phyloP scores from a whole-genome alignment of 2,888 invertebrate species.

The Beris morrisii region DNA sequence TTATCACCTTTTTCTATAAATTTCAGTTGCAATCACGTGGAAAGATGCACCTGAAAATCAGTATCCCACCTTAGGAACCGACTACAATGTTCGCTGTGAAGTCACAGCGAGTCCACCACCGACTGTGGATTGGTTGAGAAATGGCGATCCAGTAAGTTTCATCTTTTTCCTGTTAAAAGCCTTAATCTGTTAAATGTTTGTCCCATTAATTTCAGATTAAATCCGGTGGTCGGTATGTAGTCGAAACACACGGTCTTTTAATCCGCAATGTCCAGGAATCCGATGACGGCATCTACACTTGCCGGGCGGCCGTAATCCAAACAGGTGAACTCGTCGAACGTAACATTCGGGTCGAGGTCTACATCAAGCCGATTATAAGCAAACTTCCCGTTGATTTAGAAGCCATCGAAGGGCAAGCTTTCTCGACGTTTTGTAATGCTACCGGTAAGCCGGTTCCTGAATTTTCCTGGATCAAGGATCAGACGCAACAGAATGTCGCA shows the following conservation, averaged over 20 bases:
- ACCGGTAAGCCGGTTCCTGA: slow-evolving; percentile 82
- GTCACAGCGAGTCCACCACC: slow-evolving; percentile 85
- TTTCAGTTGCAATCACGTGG: slow-evolving; percentile 81
- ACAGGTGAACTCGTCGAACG: slow-evolving; percentile 79
- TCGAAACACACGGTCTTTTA: slow-evolving; percentile 72
- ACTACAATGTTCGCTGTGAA: slow-evolving; percentile 78
- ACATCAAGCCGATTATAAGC: slow-evolving; percentile 73
- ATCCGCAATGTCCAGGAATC: slow-evolving; percentile 77
- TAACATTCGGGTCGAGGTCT: slow-evolving; percentile 79
- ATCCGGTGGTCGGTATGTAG: slow-evolving; percentile 71
- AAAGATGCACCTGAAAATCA: slow-evolving; percentile 83
- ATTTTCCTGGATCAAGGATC: slow-evolving; percentile 80
- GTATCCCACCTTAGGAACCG: slow-evolving; percentile 73
- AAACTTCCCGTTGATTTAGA: slow-evolving; percentile 64
- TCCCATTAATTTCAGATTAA: slow-evolving; percentile 58
- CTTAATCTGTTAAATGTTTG: neutral
- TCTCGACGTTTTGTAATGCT: slow-evolving; percentile 75
- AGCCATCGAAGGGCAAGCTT: slow-evolving; percentile 79
- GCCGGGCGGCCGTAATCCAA: slow-evolving; percentile 79
- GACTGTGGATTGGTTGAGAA: slow-evolving; percentile 82
- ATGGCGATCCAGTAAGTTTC: slow-evolving; percentile 65
- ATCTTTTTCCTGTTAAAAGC: neutral
- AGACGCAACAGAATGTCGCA: slow-evolving; percentile 72
- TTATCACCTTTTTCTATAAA: neutral
- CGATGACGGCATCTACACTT: slow-evolving; percentile 85